phyloP scores from a whole-genome alignment of 2,888 invertebrate species.

The Notodonta ziczac region DNA sequence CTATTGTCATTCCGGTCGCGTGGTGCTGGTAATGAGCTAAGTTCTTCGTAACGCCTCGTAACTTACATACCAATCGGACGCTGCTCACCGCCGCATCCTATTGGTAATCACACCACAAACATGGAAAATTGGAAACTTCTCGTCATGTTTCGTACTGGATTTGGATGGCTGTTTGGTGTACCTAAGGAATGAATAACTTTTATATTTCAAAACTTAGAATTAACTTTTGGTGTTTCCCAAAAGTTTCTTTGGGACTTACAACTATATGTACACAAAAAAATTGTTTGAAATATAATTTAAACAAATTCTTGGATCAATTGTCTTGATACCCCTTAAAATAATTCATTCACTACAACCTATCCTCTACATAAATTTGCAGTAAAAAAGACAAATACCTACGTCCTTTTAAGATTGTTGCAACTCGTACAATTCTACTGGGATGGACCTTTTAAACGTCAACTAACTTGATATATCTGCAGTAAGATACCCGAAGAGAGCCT shows the following conservation, averaged over 20 bases:
- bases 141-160: constrained; percentile 55
- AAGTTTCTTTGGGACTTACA: no score
- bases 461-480: not conserved
- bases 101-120: constrained; percentile 74
- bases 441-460: not conserved
- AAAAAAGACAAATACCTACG: not conserved
- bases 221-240: constrained; percentile 17
- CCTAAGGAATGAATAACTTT: constrained; percentile 12
- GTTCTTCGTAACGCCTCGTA: constrained; percentile 80
- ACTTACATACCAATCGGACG: constrained; percentile 81
- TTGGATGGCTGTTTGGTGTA: constrained; percentile 36
- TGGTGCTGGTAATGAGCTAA: constrained; percentile 81
- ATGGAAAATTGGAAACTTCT: constrained; percentile 66
- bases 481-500: not conserved
- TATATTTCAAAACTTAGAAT: constrained; percentile 38
- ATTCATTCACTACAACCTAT: no score
- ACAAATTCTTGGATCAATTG: no score
- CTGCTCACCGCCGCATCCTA: constrained; percentile 50
- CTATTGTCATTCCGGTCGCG: constrained; percentile 78
- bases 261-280: no score
- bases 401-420: not conserved
- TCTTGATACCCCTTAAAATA: no score
- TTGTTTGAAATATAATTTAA: no score
- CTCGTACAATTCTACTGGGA: not conserved
- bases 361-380: no score